Evolutionary conservation across 53 echinoderm and acorn worm species (phyloP).

Genomic region (Astropecten irregularis): DNA sequence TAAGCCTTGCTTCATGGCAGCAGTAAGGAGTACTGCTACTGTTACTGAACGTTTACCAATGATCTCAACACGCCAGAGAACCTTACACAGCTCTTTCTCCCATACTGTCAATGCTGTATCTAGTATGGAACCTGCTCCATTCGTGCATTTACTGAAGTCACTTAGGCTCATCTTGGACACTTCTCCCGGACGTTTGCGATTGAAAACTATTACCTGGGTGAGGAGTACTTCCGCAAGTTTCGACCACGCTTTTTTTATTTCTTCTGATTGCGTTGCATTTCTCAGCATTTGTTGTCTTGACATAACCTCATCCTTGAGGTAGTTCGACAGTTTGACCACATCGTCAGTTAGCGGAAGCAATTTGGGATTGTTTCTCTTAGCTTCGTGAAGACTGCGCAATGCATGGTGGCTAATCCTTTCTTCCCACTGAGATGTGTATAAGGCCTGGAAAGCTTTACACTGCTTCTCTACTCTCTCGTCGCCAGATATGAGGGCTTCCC

Average conservation of each 20-base stretch:
- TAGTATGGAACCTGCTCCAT: conserved; percentile 20
- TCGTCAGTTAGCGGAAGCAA: conserved; percentile 59
- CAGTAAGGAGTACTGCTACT: conserved; percentile 2
- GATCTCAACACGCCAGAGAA: conserved; percentile 1
- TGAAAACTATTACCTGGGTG: conserved; percentile 31
- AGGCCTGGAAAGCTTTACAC: not conserved
- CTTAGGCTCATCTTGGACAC: conserved; percentile 69
- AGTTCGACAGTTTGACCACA: conserved; percentile 12
- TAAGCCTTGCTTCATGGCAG: not conserved
- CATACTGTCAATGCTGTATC: conserved; percentile 7
- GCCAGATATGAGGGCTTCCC: not conserved
- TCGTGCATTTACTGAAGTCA: conserved; percentile 54
- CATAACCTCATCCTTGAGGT: not conserved
- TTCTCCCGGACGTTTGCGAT: no score
- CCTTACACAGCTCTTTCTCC: conserved; percentile 3
- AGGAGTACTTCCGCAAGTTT: not conserved
- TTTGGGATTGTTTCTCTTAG: conserved; percentile 46
- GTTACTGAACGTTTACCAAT: not conserved
- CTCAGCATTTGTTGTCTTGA: not conserved
- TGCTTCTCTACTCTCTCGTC: not conserved
- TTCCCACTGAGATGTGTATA: not conserved
- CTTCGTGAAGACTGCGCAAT: conserved; percentile 46
- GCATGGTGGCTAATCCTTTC: conserved; percentile 7
- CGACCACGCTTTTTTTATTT: not conserved
- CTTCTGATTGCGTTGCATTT: not conserved